Base-by-base conservation (phyloP, 2,113 vertebrate genomes). In the Corythaeola cristata region DNA sequence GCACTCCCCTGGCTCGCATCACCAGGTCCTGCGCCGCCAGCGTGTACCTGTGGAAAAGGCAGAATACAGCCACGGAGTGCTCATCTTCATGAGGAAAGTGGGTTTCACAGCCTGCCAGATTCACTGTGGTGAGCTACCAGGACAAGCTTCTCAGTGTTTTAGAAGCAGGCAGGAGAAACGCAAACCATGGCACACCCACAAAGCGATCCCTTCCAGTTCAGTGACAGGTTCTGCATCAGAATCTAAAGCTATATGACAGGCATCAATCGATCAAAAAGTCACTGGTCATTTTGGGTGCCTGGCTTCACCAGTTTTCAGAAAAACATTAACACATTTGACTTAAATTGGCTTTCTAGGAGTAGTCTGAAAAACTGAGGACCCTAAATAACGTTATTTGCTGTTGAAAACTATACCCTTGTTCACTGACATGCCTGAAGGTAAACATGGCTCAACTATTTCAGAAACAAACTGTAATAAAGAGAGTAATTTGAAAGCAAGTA, bases 11-110 rank as follows among this genome's bases (percentile, higher is more conserved):
- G 15, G 99, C 99, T 71, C 98, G 98, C 99, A 99, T 99, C 85
- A 99, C 98, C 94, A 99, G 98, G 97, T 99, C 99, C 96, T 99
- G 99, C 32, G 99, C 99, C 7, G 99, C 99, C 98, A 99, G 98
- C 0, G 99, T 99, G 98, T 99, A 99, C 98, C 99, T 99, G 97
- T 75, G 87, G 94, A 44, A n/a, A 37, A 50, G 69, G 72, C 78
- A 91, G 69, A 96, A 60, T 11, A 53, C 50, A 90, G 79, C 26
- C 87, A 81, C n/a, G 30, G 60, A 92, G 14, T 8, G 21, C 27
- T 62, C 4, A 0, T 18, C 27, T 58, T 64, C 2, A 0, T 4
- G 7, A 85, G 74, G 20, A 35, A 59, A 60, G 26, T 0, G 39
- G 8, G 14, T 30, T 59, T 41, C 63, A 64, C 49, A 76, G 52